Conservation (phyloP, 2,797 vertebrate species). For the Amniataba percoides region DNA sequence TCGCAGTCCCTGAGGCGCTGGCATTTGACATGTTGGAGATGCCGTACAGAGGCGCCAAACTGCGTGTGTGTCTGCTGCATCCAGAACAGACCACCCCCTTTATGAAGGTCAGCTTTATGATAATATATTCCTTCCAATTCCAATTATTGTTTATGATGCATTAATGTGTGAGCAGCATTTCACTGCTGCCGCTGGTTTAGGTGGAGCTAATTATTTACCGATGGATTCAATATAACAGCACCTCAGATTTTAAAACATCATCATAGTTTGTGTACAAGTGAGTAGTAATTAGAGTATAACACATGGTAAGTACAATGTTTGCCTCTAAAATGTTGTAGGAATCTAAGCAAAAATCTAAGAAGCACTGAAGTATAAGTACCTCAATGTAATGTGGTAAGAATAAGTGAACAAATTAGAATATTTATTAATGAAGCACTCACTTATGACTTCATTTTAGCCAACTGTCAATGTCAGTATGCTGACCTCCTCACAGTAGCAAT, state of each 20-base stretch:
- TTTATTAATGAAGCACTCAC: too few relatives aligned
- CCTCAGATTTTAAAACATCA: background rate
- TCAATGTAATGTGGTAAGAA: background rate
- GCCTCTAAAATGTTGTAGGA: background rate
- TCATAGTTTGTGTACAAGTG: background rate
- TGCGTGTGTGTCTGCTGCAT: slow-evolving; percentile 89
- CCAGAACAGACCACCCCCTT: slow-evolving; percentile 85
- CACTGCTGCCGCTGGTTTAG: background rate
- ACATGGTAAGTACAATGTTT: background rate
- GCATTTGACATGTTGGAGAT: slow-evolving; percentile 90
- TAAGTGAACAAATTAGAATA: background rate
- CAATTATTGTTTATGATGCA: background rate
- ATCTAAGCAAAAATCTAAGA: background rate
- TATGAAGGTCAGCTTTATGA: slow-evolving; percentile 81
- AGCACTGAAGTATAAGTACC: background rate
- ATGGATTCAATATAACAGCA: too few relatives aligned
- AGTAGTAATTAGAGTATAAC: background rate
- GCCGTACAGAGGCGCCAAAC: slow-evolving; percentile 85
- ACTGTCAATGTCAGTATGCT: background rate
- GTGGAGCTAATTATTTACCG: background rate
- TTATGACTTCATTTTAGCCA: background rate
- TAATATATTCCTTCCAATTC: background rate
- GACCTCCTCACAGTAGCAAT: too few relatives aligned
- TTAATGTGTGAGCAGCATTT: background rate
- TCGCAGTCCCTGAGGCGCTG: slow-evolving; percentile 89